A percentile compares a stretch with the other conserved stretches of the same genome.
Evolutionary conservation across 2,797 vertebrate genomes (phyloP).

Genomic region (Fundulus diaphanus): DNA sequence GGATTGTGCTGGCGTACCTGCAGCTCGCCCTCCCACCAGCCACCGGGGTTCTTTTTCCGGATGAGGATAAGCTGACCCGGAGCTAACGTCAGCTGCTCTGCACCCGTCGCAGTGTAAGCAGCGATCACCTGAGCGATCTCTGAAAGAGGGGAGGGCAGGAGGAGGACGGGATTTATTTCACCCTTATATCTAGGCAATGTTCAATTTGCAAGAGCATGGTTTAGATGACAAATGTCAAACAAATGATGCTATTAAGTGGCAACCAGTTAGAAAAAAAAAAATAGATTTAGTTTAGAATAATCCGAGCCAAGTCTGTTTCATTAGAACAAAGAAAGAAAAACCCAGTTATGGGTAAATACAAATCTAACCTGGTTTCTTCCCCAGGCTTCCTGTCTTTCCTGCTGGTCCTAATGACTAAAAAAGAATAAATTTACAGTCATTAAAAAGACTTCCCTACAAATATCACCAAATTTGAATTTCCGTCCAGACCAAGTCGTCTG

Average conservation of each 20-base stretch:
- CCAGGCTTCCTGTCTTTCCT: conserved; percentile 95
- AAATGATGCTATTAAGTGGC: too few species aligned
- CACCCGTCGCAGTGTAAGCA: conserved; percentile 92
- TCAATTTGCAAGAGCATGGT: background rate
- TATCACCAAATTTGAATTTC: background rate
- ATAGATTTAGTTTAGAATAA: background rate
- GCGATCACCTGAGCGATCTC: conserved; percentile 98
- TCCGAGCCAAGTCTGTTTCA: background rate
- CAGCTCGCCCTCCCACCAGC: conserved; percentile 99
- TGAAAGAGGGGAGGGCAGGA: conserved; percentile 56
- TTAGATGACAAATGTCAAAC: background rate
- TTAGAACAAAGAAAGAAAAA: background rate
- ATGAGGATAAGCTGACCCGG: conserved; percentile 97
- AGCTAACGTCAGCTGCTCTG: conserved; percentile 95
- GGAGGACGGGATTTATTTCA: background rate
- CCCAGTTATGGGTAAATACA: background rate
- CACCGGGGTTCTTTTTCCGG: conserved; percentile 97
- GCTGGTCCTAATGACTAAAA: conserved; percentile 89
- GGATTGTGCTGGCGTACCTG: conserved; percentile 80
- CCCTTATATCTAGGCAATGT: background rate
- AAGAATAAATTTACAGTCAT: background rate
- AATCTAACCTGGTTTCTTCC: conserved; percentile 95
- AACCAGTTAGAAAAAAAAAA: too few species aligned
- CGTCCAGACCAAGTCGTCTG: background rate
- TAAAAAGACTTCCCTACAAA: background rate